Evolutionary conservation across 1,140 invertebrate genomes (phyloP).

Genomic region (Tyrophagus putrescentiae): DNA sequence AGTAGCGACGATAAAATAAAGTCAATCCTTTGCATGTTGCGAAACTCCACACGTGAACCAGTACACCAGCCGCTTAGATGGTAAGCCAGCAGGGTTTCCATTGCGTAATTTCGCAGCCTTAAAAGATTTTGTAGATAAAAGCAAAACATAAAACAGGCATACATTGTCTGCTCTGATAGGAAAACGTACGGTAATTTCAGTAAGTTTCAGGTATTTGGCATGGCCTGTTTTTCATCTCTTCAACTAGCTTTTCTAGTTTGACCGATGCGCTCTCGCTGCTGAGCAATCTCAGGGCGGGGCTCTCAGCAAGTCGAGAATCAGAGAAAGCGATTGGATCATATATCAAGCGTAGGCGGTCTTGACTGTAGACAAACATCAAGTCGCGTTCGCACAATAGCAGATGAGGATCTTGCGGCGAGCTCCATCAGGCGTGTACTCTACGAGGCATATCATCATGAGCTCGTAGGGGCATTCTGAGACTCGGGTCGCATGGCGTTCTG

Average conservation of each 20-base stretch:
- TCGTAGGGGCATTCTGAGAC: conserved; percentile 87
- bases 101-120: conserved; percentile 80
- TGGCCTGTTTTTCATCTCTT: conserved; percentile 82
- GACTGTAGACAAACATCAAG: conserved; percentile 90
- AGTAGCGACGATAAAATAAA: conserved; percentile 73
- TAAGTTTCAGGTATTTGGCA: conserved; percentile 72
- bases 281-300: conserved; percentile 45
- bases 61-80: conserved; percentile 82
- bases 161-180: neutral
- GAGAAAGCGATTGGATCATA: conserved; percentile 83
- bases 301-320: conserved; percentile 89
- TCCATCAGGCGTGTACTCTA: conserved; percentile 87
- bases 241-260: conserved; percentile 69
- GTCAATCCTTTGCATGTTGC: conserved; percentile 77
- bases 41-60: conserved; percentile 95
- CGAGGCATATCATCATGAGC: conserved; percentile 89
- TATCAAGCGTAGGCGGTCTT: conserved; percentile 93
- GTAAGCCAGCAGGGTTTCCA: conserved; percentile 90
- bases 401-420: conserved; percentile 74
- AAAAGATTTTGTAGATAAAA: too few species aligned
- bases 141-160: conserved; percentile 21
- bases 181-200: conserved; percentile 55
- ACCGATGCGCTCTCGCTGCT: conserved; percentile 61
- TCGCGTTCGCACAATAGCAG: conserved; percentile 83
- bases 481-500: conserved; percentile 84